Percentiles rank a stretch among this genome's conserved stretches.
phyloP scores from a whole-genome alignment of 2,888 invertebrate species.

The Cosmopolites sordidus region DNA sequence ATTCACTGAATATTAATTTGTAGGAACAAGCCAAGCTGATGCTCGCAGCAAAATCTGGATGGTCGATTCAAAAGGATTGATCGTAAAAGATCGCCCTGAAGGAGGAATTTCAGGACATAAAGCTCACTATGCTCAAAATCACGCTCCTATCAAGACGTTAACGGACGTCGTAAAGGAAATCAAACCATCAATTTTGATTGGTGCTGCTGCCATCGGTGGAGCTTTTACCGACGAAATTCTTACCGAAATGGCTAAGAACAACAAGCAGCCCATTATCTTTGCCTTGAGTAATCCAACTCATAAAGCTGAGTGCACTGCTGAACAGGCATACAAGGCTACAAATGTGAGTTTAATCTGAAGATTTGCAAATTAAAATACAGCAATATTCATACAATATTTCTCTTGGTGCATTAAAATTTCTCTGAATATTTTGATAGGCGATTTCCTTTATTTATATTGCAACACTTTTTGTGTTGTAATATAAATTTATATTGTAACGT shows the following conservation, averaged over 20 bases:
- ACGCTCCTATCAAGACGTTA: conserved; percentile 73
- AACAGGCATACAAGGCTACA: conserved; percentile 87
- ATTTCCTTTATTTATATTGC: no score
- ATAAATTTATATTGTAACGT: no score
- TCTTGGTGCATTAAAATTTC: no score
- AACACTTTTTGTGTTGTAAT: no score
- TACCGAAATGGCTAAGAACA: conserved; percentile 78
- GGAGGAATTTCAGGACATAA: conserved; percentile 69
- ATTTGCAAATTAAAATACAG: neutral
- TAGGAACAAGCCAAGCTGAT: conserved; percentile 50
- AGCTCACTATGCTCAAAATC: conserved; percentile 69
- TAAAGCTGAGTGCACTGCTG: conserved; percentile 97
- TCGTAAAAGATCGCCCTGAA: conserved; percentile 65
- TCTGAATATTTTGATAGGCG: no score
- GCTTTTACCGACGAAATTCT: conserved; percentile 88
- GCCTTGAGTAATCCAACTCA: conserved; percentile 97
- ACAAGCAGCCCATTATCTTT: conserved; percentile 89
- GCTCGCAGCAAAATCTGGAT: conserved; percentile 90
- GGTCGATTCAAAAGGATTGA: conserved; percentile 89
- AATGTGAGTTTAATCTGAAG: conserved; percentile 57
- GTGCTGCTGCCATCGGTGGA: conserved; percentile 88
- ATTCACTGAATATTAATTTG: no score
- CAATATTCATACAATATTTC: neutral
- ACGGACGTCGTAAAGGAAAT: conserved; percentile 74
- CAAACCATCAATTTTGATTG: conserved; percentile 73